phyloP scores from a whole-genome alignment of 2,888 invertebrate genomes.

The Prosopocoilus inquinatus region DNA sequence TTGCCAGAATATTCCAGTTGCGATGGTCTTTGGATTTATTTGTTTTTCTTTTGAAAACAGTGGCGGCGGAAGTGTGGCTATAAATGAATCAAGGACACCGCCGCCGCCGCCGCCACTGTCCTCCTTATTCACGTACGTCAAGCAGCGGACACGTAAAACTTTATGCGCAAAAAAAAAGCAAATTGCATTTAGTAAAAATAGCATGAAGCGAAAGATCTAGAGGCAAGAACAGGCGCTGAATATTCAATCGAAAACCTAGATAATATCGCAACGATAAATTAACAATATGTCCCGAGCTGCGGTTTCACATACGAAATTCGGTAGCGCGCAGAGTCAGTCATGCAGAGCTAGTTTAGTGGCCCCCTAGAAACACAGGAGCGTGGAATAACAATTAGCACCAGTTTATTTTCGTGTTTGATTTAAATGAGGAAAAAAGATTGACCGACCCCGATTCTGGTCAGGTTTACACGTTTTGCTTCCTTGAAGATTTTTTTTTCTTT shows the following conservation, averaged over 20 bases:
- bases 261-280: constrained; percentile 23
- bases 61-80: too few species aligned
- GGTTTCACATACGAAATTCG: constrained; percentile 28
- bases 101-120: too few species aligned
- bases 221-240: constrained; percentile 15
- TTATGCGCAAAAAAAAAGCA: background rate
- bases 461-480: too few species aligned
- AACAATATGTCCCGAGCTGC: constrained; percentile 26
- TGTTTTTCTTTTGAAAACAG: too few species aligned
- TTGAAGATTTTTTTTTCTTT: too few species aligned
- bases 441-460: too few species aligned
- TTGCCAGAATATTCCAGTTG: too few species aligned
- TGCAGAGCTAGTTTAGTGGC: background rate
- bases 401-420: too few species aligned
- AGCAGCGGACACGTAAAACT: background rate
- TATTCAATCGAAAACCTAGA: constrained; percentile 20
- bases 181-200: background rate
- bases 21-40: too few species aligned
- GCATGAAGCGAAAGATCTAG: background rate
- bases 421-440: too few species aligned
- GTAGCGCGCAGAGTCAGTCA: background rate
- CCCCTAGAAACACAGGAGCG: background rate
- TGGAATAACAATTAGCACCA: background rate
- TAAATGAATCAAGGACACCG: too few species aligned
- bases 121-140: too few species aligned